Percentiles rank a stretch among this genome's conserved stretches.
Conservation (phyloP, 2,888 invertebrate genomes). For the Callimorpha dominula region DNA sequence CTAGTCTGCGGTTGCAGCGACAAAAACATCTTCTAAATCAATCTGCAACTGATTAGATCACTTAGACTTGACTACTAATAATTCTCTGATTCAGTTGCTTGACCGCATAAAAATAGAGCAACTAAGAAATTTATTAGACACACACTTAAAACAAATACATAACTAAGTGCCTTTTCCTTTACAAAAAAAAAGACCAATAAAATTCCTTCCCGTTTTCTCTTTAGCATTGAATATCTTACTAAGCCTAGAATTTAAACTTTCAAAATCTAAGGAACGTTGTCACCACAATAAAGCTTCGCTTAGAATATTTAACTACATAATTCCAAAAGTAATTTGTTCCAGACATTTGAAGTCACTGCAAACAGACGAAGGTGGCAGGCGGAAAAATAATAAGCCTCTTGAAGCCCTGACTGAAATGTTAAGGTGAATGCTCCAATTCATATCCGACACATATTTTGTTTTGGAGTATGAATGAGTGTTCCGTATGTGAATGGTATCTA, state of each 20-base stretch:
- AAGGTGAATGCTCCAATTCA: constrained; percentile 10
- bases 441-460: constrained; percentile 17
- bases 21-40: background rate
- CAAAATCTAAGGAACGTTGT: background rate
- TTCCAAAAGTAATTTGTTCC: background rate
- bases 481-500: constrained; percentile 21
- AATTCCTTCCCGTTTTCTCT: too few species aligned
- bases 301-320: background rate
- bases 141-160: background rate
- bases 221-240: background rate
- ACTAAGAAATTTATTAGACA: too few species aligned
- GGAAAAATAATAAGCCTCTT: constrained; percentile 12
- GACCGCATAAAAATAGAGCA: background rate
- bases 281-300: background rate
- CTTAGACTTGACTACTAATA: background rate
- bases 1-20: background rate
- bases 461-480: constrained; percentile 20
- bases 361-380: constrained; percentile 2
- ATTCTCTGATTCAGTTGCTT: background rate
- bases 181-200: background rate
- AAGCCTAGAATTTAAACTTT: background rate
- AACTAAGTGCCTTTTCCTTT: background rate
- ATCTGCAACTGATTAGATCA: background rate
- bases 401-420: constrained; percentile 5
- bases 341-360: constrained; percentile 1